phyloP scores from a whole-genome alignment of 2,113 vertebrate genomes.

The Albula goreensis region DNA sequence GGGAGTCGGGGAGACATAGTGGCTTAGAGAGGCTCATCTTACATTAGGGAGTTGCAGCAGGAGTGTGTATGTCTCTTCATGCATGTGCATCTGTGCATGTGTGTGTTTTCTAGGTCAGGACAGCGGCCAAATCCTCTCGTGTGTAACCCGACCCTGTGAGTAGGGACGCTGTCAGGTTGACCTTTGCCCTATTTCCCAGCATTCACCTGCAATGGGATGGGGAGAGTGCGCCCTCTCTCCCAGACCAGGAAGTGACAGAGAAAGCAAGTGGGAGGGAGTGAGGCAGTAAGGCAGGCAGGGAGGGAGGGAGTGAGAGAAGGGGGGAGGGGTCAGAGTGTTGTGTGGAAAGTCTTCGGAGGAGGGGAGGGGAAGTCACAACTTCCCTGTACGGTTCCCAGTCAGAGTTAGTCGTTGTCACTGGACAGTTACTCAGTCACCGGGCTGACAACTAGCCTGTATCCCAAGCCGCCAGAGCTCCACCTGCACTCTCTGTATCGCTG shows the following conservation, averaged over 20 bases:
- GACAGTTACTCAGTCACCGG: constrained; percentile 7
- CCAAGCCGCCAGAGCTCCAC: constrained; percentile 42
- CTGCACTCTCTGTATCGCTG: constrained; percentile 32
- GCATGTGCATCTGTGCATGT: constrained; percentile 1
- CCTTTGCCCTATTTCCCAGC: constrained; percentile 69
- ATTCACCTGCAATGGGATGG: constrained; percentile 72
- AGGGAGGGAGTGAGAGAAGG: constrained; percentile 30
- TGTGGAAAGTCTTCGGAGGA: constrained; percentile 56
- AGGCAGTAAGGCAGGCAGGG: constrained; percentile 34
- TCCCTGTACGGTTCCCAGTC: constrained; percentile 45
- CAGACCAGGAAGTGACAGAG: constrained; percentile 46
- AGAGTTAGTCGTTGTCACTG: constrained; percentile 19
- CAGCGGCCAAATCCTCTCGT: constrained; percentile 11
- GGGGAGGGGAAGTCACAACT: constrained; percentile 61
- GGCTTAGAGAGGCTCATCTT: background rate
- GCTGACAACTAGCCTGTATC: constrained; percentile 27
- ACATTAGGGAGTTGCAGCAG: background rate
- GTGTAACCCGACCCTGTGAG: constrained; percentile 52
- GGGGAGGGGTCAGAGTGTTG: constrained; percentile 40
- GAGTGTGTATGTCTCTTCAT: constrained; percentile 14
- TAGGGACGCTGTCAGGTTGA: constrained; percentile 49
- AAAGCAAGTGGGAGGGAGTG: constrained; percentile 23
- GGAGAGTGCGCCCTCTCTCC: constrained; percentile 43
- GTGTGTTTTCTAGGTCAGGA: constrained; percentile 17
- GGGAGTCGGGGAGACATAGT: background rate